Conservation (phyloP, 2,797 vertebrate genomes). For the Muscicapa comitata region DNA sequence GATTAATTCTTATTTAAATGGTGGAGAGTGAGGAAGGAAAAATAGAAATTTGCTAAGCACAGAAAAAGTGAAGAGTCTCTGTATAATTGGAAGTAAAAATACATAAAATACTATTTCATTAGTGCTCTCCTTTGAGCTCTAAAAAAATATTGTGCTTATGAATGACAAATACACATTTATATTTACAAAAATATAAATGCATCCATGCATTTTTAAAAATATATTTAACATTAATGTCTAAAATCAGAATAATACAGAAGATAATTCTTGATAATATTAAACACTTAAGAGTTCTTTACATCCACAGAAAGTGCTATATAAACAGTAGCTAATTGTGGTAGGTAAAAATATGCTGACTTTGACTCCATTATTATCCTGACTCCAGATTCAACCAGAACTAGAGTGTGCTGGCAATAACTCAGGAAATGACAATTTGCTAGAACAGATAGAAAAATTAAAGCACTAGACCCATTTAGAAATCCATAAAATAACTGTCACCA, state of each 20-base stretch:
- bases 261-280: not conserved
- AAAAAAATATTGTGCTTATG: not conserved
- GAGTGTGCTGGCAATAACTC: not conserved
- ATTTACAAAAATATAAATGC: not conserved
- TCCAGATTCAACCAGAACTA: not conserved
- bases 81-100: not conserved
- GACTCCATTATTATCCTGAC: not conserved
- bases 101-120: not conserved
- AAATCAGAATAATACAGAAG: not conserved
- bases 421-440: not conserved
- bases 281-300: not conserved
- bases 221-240: not conserved
- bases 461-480: not conserved
- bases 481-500: not conserved
- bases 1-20: slow-evolving; percentile 31
- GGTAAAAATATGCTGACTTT: slow-evolving; percentile 45
- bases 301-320: not conserved
- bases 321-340: slow-evolving; percentile 14
- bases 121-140: not conserved
- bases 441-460: not conserved
- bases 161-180: not conserved
- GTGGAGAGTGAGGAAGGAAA: not conserved
- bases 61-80: not conserved
- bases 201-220: not conserved
- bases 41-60: not conserved